A percentile compares a stretch with the other conserved stretches of the same genome.
Conservation (phyloP, 37 sponge, comb jelly and placozoan genomes). For the Ianthella basta region DNA sequence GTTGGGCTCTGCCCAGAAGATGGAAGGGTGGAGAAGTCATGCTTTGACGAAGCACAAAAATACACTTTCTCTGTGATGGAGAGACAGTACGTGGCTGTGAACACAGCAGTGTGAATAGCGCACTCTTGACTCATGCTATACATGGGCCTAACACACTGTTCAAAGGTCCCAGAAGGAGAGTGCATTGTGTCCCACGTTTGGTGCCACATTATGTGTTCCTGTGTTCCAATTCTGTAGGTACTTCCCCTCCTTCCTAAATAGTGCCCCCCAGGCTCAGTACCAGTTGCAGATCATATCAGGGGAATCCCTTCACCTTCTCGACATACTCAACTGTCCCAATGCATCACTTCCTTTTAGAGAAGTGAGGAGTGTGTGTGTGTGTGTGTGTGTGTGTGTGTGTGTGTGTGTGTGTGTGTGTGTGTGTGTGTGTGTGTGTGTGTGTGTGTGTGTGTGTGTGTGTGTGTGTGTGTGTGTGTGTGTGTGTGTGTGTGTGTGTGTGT, state of each 20-base stretch:
- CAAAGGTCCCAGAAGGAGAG: too few relatives aligned
- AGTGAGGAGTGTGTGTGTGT: constrained; percentile 32
- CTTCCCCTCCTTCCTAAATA: constrained; percentile 56
- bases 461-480: too few relatives aligned
- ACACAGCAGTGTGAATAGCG: too few relatives aligned
- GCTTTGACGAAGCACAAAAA: constrained; percentile 59
- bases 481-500: background rate
- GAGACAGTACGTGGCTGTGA: constrained; percentile 30
- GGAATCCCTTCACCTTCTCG: constrained; percentile 42
- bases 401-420: too few relatives aligned
- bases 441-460: too few relatives aligned
- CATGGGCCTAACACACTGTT: too few relatives aligned
- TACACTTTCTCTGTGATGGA: constrained; percentile 47
- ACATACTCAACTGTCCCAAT: constrained; percentile 57
- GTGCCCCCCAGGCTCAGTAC: constrained; percentile 55
- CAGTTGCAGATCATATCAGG: constrained; percentile 67
- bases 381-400: background rate
- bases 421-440: too few relatives aligned
- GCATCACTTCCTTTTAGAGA: constrained; percentile 64
- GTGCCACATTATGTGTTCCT: too few relatives aligned
- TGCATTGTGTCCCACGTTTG: too few relatives aligned
- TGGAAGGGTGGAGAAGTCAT: constrained; percentile 42
- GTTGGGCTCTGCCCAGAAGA: constrained; percentile 75
- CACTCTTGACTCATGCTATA: too few relatives aligned
- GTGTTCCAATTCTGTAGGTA: constrained; percentile 35